A percentile compares a stretch with the other conserved stretches of the same genome.
phyloP scores from a whole-genome alignment of 64 coral and sea anemone species.

The Stichodactyla helianthus region DNA sequence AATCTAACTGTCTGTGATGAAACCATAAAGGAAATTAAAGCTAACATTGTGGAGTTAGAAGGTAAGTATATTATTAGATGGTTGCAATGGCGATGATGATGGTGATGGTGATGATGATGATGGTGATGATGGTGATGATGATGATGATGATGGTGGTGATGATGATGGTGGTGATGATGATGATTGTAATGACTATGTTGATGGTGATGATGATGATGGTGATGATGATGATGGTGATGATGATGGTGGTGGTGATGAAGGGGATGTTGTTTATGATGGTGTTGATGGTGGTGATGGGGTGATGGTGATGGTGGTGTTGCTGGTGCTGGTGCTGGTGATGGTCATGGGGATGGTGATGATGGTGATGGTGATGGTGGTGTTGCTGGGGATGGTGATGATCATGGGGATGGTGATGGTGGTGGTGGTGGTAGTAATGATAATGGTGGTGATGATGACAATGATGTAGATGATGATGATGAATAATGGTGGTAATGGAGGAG shows the following conservation, averaged over 20 bases:
- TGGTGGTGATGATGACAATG: neutral
- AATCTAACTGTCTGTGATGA: constrained; percentile 63
- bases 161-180: neutral
- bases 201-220: neutral
- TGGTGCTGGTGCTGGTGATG: neutral
- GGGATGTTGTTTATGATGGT: neutral
- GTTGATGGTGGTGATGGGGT: neutral
- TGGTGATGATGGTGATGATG: neutral
- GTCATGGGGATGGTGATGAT: too few species aligned
- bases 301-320: too few species aligned
- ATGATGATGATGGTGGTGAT: neutral
- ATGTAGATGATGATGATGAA: neutral
- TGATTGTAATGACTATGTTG: neutral
- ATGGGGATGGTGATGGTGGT: neutral
- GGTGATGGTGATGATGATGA: neutral
- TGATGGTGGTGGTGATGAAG: neutral
- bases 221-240: neutral
- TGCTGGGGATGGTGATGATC: neutral
- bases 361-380: neutral
- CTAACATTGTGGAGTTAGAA: constrained; percentile 55
- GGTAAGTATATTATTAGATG: constrained; percentile 22
- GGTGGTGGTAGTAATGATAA: neutral
- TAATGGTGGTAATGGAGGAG: too few species aligned
- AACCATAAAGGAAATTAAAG: constrained; percentile 56
- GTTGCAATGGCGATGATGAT: neutral